Evolutionary conservation across 2,113 vertebrate genomes (phyloP).

Genomic region (Alexandromys fortis): DNA sequence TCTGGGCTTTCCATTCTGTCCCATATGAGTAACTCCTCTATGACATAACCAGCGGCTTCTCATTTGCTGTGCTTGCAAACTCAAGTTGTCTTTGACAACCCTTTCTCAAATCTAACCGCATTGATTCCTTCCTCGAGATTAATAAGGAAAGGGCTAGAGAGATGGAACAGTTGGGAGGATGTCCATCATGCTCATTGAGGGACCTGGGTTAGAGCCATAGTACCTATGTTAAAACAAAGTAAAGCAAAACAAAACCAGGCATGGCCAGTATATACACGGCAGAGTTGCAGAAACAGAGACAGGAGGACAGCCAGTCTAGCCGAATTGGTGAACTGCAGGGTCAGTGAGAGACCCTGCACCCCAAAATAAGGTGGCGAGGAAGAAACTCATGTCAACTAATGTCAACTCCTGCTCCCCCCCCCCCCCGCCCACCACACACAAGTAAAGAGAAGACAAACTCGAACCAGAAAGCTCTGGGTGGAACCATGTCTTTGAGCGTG

Average conservation of each 20-base stretch:
- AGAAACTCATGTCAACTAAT: neutral
- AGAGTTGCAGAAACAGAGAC: neutral
- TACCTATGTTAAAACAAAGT: neutral
- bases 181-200: neutral
- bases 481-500: neutral
- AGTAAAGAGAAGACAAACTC: neutral
- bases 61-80: neutral
- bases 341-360: neutral
- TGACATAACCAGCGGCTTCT: slow-evolving; percentile 23
- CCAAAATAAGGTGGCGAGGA: neutral
- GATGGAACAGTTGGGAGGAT: too few relatives aligned
- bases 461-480: slow-evolving; percentile 3
- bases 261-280: neutral
- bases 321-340: neutral
- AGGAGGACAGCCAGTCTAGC: neutral
- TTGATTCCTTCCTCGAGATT: slow-evolving; percentile 27
- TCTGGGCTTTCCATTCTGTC: neutral
- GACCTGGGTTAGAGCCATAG: neutral
- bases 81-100: neutral
- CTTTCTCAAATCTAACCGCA: slow-evolving; percentile 17
- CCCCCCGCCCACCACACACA: neutral
- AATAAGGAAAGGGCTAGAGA: neutral
- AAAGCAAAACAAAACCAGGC: neutral
- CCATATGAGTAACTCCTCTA: neutral
- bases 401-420: too few relatives aligned